Conservation (phyloP, 2,888 invertebrate genomes). For the Taphrorychus bicolor region DNA sequence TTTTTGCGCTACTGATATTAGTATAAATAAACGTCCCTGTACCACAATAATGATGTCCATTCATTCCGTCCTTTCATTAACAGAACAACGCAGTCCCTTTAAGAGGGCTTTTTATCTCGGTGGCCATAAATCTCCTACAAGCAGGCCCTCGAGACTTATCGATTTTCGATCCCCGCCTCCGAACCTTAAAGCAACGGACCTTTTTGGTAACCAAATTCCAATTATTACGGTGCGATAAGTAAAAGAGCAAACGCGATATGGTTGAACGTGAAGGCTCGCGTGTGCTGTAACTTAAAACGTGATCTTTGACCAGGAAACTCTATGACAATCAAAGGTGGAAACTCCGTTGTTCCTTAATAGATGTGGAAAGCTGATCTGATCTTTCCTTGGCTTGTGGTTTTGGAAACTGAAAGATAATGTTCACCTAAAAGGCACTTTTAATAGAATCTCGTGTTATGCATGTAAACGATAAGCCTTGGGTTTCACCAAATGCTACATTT, state of each 20-base stretch:
- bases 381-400: too few relatives aligned
- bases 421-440: too few relatives aligned
- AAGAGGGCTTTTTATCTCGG: background rate
- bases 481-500: too few relatives aligned
- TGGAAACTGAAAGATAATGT: too few relatives aligned
- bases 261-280: background rate
- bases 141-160: background rate
- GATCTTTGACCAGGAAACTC: background rate
- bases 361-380: constrained; percentile 3
- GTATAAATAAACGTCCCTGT: too few relatives aligned
- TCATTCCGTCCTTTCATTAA: background rate
- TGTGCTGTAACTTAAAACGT: background rate
- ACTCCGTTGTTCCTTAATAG: constrained; percentile 4
- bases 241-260: background rate
- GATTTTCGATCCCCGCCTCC: background rate
- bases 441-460: too few relatives aligned
- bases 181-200: background rate
- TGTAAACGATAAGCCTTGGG: too few relatives aligned
- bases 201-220: background rate
- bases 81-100: background rate
- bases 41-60: background rate
- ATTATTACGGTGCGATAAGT: too few relatives aligned
- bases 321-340: constrained; percentile 1
- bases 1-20: too few relatives aligned
- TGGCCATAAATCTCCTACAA: background rate